Conservation (phyloP, 2,797 vertebrate genomes). For the Perodicticus potto region DNA sequence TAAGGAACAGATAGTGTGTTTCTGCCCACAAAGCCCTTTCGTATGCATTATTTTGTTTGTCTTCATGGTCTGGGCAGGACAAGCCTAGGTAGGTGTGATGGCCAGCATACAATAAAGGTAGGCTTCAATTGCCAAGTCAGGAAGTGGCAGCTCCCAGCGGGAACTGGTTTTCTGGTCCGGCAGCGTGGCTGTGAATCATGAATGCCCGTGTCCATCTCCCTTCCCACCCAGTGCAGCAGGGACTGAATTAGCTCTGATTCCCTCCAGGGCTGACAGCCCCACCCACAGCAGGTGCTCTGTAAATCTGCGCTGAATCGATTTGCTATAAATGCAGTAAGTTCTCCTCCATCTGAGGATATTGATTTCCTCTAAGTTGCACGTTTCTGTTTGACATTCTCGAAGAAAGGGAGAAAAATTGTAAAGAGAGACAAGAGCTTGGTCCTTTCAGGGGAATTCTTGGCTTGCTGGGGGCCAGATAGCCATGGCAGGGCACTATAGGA, state of each 20-base stretch:
- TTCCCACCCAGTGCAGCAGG: neutral
- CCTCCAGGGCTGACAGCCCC: neutral
- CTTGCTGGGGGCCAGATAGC: neutral
- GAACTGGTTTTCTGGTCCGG: neutral
- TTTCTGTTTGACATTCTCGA: slow-evolving; percentile 6
- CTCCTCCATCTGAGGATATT: neutral
- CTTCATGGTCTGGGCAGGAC: neutral
- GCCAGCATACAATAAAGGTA: neutral
- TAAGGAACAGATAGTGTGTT: neutral
- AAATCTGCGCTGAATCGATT: slow-evolving; percentile 24
- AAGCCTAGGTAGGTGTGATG: neutral
- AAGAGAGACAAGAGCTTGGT: neutral
- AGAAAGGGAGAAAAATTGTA: neutral
- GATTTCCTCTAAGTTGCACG: slow-evolving; percentile 14
- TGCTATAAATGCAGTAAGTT: slow-evolving; percentile 22
- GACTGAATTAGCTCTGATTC: neutral
- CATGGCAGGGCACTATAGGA: neutral
- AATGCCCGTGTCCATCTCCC: neutral
- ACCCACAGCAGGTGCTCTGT: neutral
- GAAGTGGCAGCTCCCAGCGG: fast-evolving
- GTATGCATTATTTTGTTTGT: neutral
- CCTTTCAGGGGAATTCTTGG: neutral
- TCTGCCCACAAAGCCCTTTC: neutral
- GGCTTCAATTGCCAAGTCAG: neutral
- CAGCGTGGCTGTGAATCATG: neutral